Conservation (phyloP, 2,888 invertebrate species). For the Hypercompe scribonia region DNA sequence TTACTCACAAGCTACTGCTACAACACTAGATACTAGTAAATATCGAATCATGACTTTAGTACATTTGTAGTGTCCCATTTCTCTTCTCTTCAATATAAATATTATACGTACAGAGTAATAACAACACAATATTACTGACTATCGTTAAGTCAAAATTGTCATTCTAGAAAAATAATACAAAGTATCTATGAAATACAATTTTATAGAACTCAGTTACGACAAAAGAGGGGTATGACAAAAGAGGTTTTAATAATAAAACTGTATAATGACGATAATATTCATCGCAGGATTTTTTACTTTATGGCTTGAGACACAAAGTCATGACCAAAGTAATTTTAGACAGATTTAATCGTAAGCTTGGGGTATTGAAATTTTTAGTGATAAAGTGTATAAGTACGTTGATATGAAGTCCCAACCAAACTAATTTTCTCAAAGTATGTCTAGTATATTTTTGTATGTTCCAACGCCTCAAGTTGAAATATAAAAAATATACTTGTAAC, state of each 20-base stretch:
- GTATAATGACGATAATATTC: not conserved
- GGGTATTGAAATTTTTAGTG: too few species aligned
- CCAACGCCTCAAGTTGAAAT: too few species aligned
- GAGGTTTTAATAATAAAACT: not conserved
- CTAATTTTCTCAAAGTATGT: too few species aligned
- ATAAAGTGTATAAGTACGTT: too few species aligned
- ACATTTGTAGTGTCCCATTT: conserved; percentile 21
- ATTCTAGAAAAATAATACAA: not conserved
- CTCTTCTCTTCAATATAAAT: not conserved
- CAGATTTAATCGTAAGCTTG: too few species aligned
- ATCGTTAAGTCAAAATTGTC: not conserved
- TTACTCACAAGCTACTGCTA: conserved; percentile 33
- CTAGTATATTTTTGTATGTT: too few species aligned
- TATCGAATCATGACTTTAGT: conserved; percentile 18
- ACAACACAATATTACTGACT: not conserved
- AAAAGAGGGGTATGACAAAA: not conserved
- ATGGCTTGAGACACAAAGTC: not conserved
- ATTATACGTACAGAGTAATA: conserved; percentile 5
- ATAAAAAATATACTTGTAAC: too few species aligned
- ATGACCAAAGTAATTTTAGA: not conserved
- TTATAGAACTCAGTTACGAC: not conserved
- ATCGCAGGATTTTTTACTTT: not conserved
- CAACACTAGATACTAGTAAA: conserved; percentile 23
- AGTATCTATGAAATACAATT: not conserved
- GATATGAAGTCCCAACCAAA: too few species aligned